A percentile compares a stretch with the other conserved stretches of the same genome.
These are phyloP conservation scores for Melinaea marsaeus DNA, from an alignment of 2,888 invertebrate species.

Conservation along the genomic window DNA sequence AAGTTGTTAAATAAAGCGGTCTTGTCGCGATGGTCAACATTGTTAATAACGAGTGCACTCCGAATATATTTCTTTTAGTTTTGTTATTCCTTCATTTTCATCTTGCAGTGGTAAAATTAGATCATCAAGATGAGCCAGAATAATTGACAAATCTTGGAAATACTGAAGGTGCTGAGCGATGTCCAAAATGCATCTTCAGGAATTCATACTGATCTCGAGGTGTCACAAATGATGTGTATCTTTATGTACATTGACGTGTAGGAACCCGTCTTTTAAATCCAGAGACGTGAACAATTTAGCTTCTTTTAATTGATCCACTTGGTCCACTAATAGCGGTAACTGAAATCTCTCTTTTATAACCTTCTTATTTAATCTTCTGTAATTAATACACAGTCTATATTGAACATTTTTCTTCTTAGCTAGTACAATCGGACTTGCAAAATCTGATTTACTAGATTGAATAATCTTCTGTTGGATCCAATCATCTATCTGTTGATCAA, in stretches of 20 bases:
- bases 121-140: no score
- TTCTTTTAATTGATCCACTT: conserved; percentile 47
- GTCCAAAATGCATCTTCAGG: conserved; percentile 22
- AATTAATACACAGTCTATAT: conserved; percentile 47
- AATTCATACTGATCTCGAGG: conserved; percentile 51
- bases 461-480: conserved; percentile 9
- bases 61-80: background rate
- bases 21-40: no score
- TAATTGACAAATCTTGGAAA: no score
- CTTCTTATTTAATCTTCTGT: conserved; percentile 45
- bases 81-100: no score
- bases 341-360: conserved; percentile 43
- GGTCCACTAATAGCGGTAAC: conserved; percentile 48
- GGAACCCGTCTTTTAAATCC: conserved; percentile 26
- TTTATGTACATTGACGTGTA: no score
- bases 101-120: no score
- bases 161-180: no score
- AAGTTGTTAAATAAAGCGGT: no score
- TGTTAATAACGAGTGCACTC: background rate
- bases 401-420: conserved; percentile 31
- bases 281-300: conserved; percentile 31
- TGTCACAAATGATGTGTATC: conserved; percentile 47
- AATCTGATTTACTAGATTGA: conserved; percentile 13
- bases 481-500: conserved; percentile 25
- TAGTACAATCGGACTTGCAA: conserved; percentile 31